A percentile compares a stretch with the other conserved stretches of the same genome.
These are phyloP conservation scores for Erpornis zantholeuca DNA, from an alignment of 2,113 vertebrate species.

Conservation along the genomic window DNA sequence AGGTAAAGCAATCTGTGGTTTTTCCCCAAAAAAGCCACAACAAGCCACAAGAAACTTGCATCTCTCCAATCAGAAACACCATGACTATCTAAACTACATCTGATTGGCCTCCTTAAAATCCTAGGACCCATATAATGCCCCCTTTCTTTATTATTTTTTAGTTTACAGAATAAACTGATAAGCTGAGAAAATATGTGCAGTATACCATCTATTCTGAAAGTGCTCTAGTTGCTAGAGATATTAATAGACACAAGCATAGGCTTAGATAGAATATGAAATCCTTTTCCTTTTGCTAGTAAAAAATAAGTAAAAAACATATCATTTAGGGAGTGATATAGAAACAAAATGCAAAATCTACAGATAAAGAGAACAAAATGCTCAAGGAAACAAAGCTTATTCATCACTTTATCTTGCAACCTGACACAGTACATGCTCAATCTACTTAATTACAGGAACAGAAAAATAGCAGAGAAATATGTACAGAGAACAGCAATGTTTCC, in stretches of 20 bases:
- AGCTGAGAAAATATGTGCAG: conserved; percentile 53
- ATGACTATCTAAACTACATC: conserved; percentile 68
- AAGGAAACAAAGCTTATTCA: conserved; percentile 60
- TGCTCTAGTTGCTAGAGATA: conserved; percentile 64
- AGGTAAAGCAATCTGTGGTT: neutral
- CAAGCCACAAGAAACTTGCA: conserved; percentile 61
- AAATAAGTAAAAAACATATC: conserved; percentile 47
- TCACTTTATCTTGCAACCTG: conserved; percentile 65
- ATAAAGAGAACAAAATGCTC: conserved; percentile 54
- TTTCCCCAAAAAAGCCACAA: conserved; percentile 15
- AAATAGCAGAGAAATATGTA: conserved; percentile 67
- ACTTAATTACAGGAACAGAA: conserved; percentile 67
- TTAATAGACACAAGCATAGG: conserved; percentile 67
- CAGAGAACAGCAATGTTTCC: conserved; percentile 65
- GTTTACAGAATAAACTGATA: conserved; percentile 52
- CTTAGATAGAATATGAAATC: conserved; percentile 43
- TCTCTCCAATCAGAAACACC: conserved; percentile 79
- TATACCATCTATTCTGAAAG: conserved; percentile 49
- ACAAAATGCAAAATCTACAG: conserved; percentile 43
- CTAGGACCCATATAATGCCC: conserved; percentile 56
- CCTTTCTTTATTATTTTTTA: conserved; percentile 28
- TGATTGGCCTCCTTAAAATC: conserved; percentile 75
- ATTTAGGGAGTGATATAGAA: conserved; percentile 67
- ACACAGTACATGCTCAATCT: conserved; percentile 56
- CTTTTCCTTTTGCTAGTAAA: conserved; percentile 44